Evolutionary conservation across 2,113 vertebrate species (phyloP).

Genomic region (Gorilla gorilla): DNA sequence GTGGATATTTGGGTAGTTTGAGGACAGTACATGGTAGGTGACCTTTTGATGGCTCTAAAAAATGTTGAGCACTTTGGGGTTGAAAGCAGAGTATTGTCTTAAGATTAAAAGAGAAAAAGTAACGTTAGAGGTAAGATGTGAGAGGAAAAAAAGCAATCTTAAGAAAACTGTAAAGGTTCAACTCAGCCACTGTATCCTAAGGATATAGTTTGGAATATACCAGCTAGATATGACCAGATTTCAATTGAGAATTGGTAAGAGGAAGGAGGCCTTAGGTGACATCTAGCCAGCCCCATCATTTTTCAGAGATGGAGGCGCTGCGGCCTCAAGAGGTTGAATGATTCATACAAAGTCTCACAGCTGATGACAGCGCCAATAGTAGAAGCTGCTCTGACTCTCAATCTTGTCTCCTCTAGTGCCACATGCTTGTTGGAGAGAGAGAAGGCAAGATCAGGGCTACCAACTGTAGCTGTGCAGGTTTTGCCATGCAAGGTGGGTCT

Average conservation of each 20-base stretch:
- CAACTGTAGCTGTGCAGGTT: background rate
- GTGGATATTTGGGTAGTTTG: background rate
- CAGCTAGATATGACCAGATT: background rate
- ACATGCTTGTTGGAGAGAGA: background rate
- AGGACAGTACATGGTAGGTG: background rate
- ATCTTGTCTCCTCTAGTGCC: background rate
- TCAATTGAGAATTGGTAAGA: background rate
- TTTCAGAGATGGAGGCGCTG: background rate
- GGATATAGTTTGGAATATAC: background rate
- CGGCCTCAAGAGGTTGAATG: background rate
- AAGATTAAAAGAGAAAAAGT: conserved; percentile 26
- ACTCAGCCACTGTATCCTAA: background rate
- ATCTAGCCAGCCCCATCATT: background rate
- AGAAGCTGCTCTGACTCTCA: background rate
- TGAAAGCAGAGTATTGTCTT: background rate
- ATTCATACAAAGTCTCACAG: background rate
- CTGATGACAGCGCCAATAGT: background rate
- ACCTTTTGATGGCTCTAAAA: background rate
- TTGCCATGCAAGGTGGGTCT: background rate
- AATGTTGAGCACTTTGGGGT: background rate
- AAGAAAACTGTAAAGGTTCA: background rate
- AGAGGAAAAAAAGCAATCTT: background rate
- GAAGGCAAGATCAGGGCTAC: background rate
- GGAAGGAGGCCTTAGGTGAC: background rate
- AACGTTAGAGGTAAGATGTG: background rate